Evolutionary conservation across 2,113 vertebrate species (phyloP).

Genomic region (Hydrochoerus hydrochaeris): DNA sequence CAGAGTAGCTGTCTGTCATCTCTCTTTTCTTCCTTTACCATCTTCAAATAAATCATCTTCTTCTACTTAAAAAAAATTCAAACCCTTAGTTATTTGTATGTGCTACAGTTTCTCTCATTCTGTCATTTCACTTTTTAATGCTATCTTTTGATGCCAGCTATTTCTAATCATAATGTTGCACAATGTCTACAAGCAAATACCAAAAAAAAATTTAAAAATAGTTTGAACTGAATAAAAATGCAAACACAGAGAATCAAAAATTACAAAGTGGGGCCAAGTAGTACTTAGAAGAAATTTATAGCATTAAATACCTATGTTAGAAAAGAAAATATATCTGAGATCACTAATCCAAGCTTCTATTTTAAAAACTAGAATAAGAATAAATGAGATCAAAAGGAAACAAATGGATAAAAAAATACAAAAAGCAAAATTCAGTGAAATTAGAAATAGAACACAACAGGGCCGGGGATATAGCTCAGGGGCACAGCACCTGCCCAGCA

Average conservation of each 20-base stretch:
- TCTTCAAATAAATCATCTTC: background rate
- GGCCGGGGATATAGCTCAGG: too few relatives aligned
- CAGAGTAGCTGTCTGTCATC: background rate
- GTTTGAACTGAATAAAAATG: slow-evolving; percentile 40
- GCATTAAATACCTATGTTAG: background rate
- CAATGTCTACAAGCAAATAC: background rate
- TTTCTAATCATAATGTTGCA: background rate
- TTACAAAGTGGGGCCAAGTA: background rate
- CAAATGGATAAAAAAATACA: background rate
- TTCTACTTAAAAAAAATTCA: background rate
- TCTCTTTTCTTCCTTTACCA: background rate
- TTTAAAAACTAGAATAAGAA: background rate
- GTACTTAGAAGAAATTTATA: background rate
- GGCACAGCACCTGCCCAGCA: too few relatives aligned
- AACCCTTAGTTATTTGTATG: background rate
- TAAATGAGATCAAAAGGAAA: background rate
- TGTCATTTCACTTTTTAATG: slow-evolving; percentile 23
- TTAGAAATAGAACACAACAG: background rate
- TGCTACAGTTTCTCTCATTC: background rate
- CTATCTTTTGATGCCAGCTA: background rate
- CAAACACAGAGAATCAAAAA: background rate
- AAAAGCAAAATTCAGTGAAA: background rate
- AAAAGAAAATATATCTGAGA: background rate
- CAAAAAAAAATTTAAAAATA: background rate
- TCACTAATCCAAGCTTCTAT: background rate